phyloP scores from a whole-genome alignment of 2,797 vertebrate species.

The Lacerta viridis region DNA sequence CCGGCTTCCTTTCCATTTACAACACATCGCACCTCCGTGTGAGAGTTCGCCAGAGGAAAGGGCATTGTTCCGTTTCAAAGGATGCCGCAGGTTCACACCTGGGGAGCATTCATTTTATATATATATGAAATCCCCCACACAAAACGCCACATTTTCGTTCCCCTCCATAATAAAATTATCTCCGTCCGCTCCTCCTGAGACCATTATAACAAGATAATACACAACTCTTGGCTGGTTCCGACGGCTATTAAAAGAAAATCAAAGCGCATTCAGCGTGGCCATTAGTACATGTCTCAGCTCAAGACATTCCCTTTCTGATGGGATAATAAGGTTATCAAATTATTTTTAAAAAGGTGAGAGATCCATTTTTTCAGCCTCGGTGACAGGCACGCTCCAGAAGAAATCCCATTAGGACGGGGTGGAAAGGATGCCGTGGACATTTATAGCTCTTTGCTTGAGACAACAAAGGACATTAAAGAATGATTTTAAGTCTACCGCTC shows the following conservation, averaged over 20 bases:
- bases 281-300: conserved; percentile 61
- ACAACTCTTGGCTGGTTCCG: conserved; percentile 61
- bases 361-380: conserved; percentile 63
- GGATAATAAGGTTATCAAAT: conserved; percentile 70
- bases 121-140: conserved; percentile 13
- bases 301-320: conserved; percentile 55
- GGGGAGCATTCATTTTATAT: conserved; percentile 19
- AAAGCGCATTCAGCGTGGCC: conserved; percentile 58
- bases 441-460: conserved; percentile 72
- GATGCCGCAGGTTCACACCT: conserved; percentile 47
- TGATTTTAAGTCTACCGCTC: conserved; percentile 44
- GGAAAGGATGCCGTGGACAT: conserved; percentile 41
- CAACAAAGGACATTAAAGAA: conserved; percentile 57
- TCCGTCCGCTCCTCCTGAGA: conserved; percentile 43
- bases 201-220: conserved; percentile 64
- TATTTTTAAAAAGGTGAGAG: conserved; percentile 70
- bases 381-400: conserved; percentile 63
- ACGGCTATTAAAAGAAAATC: conserved; percentile 57
- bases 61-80: conserved; percentile 33
- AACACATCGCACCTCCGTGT: background rate
- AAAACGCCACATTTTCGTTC: conserved; percentile 67
- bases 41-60: background rate
- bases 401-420: conserved; percentile 67
- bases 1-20: conserved; percentile 33
- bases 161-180: conserved; percentile 68